These are phyloP conservation scores for Sciaenops ocellatus DNA, from an alignment of 2,797 vertebrate species.

Conservation along the genomic window DNA sequence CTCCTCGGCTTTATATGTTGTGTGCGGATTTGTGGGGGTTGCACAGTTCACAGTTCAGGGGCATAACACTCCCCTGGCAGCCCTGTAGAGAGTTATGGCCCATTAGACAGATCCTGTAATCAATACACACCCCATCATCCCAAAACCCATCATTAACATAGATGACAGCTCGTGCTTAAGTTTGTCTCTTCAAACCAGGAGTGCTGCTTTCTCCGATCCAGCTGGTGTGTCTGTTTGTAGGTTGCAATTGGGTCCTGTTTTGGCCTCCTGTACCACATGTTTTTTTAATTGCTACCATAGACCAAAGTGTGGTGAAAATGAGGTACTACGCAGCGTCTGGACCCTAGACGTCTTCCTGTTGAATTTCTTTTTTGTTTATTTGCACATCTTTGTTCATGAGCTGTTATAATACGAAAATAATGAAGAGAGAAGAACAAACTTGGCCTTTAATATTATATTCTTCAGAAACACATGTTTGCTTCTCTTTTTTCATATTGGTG, in stretches of 20 bases:
- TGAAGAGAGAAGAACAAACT: conserved; percentile 16
- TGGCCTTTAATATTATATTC: background rate
- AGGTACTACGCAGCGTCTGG: conserved; percentile 58
- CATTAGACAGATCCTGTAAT: conserved; percentile 86
- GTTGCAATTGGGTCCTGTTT: conserved; percentile 74
- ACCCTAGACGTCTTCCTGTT: conserved; percentile 46
- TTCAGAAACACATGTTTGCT: conserved; percentile 31
- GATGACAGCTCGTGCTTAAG: conserved; percentile 64
- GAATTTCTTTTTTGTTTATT: conserved; percentile 44
- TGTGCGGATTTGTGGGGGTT: conserved; percentile 72
- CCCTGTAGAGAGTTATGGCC: conserved; percentile 77
- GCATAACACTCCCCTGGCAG: conserved; percentile 72
- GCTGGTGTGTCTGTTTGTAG: conserved; percentile 76
- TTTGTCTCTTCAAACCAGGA: conserved; percentile 74
- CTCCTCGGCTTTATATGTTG: conserved; percentile 62
- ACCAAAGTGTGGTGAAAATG: conserved; percentile 66
- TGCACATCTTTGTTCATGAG: conserved; percentile 42
- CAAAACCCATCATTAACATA: conserved; percentile 78
- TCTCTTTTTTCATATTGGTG: conserved; percentile 27
- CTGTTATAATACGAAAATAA: conserved; percentile 31
- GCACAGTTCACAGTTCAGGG: conserved; percentile 77
- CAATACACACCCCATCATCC: conserved; percentile 79
- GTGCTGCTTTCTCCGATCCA: conserved; percentile 71
- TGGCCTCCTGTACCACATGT: conserved; percentile 75
- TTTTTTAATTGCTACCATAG: conserved; percentile 83